A percentile compares a stretch with the other conserved stretches of the same genome.
These are phyloP conservation scores for Tyrannus savana DNA, from an alignment of 2,113 vertebrate species.

Conservation along the genomic window DNA sequence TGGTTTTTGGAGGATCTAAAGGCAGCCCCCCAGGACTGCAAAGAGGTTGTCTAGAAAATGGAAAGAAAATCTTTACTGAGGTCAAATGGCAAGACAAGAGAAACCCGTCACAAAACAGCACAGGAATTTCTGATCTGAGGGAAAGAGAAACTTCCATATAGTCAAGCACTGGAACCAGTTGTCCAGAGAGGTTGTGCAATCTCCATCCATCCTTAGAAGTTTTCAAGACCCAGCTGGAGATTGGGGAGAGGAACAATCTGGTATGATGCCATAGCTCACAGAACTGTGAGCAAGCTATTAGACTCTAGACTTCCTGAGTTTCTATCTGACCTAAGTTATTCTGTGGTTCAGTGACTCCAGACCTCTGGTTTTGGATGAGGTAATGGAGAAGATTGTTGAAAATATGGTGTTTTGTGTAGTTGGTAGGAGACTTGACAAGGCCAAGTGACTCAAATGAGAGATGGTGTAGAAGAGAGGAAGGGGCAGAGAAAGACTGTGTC, in stretches of 20 bases:
- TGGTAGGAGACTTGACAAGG: neutral
- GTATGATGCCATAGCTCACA: neutral
- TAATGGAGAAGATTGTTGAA: neutral
- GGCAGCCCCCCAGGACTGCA: neutral
- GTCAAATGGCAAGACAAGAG: neutral
- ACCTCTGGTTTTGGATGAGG: neutral
- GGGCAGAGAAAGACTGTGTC: neutral
- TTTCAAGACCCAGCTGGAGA: neutral
- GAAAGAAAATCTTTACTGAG: neutral
- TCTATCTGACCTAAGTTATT: neutral
- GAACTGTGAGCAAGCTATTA: neutral
- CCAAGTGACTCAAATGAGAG: neutral
- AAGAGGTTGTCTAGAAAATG: neutral
- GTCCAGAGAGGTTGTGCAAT: neutral
- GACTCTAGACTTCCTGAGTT: neutral
- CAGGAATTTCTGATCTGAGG: neutral
- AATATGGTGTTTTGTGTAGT: neutral
- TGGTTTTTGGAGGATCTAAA: neutral
- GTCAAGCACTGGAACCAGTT: neutral
- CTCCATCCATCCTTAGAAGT: neutral
- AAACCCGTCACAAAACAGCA: neutral
- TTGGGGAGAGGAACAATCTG: neutral
- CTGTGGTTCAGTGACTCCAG: neutral
- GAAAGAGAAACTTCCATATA: neutral
- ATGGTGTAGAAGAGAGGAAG: neutral